Evolutionary conservation across 2,113 vertebrate genomes (phyloP).

Genomic region (Marmota flaviventris): DNA sequence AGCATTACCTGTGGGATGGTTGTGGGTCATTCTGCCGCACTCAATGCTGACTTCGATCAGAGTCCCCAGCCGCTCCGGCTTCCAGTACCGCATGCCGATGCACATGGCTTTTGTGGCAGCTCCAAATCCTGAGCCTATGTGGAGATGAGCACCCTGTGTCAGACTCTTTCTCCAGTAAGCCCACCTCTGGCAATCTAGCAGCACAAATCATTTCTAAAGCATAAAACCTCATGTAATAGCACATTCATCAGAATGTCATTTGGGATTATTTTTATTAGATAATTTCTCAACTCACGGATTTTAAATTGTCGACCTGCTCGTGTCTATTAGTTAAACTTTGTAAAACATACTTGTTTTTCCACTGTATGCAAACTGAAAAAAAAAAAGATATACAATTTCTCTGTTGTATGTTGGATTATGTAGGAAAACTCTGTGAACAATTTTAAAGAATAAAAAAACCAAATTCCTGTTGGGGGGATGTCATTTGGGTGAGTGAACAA

Average conservation of each 20-base stretch:
- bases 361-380: slow-evolving; percentile 86
- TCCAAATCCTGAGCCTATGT: slow-evolving; percentile 95
- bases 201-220: background rate
- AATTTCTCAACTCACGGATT: slow-evolving; percentile 83
- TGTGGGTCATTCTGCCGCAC: slow-evolving; percentile 97
- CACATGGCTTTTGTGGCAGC: slow-evolving; percentile 98
- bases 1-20: slow-evolving; percentile 96
- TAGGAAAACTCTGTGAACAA: slow-evolving; percentile 87
- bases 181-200: no score
- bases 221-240: rapidly evolving
- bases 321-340: slow-evolving; percentile 87
- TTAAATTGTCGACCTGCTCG: slow-evolving; percentile 70
- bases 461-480: slow-evolving; percentile 77
- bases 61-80: slow-evolving; percentile 92
- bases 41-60: slow-evolving; percentile 98
- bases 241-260: no score
- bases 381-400: slow-evolving; percentile 86
- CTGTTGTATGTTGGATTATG: slow-evolving; percentile 85
- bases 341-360: slow-evolving; percentile 84
- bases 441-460: slow-evolving; percentile 74
- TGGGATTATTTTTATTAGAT: slow-evolving; percentile 81
- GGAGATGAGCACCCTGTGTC: rapidly evolving
- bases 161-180: background rate
- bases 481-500: background rate
- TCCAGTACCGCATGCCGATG: slow-evolving; percentile 98